Evolutionary conservation across 2,113 vertebrate species (phyloP), one percentile per base, ranked within the genome.

Genomic region (Poicephalus gulielmi): DNA sequence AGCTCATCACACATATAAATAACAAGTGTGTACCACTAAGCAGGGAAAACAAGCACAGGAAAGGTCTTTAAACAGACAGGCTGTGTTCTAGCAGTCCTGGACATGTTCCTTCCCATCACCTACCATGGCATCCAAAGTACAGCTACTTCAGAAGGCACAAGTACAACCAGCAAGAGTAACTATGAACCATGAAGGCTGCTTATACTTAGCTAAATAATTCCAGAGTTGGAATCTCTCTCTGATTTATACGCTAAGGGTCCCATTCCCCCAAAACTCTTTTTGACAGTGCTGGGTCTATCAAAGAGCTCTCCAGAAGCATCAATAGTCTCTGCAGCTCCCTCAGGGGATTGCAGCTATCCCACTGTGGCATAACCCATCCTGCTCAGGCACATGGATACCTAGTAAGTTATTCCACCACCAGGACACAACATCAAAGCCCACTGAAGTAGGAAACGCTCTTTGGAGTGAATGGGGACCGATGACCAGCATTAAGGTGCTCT

Each of bases 401-500:
- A 4, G 23, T 1, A 10, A 17, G 50, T 4, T 9, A 8, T 3
- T 43, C 62, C 77, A 7, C 33, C 3, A 10, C 8, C 47, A 17
- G 2, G 0, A 10, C 66, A 17, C 37, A 10, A 1, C 33, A 55
- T 18, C 35, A 7, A 57, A 28, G 55, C 30, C 30, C 30, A 2
- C 24, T 10, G 18, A 2, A 7, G 30, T 0, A 15, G 64, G 60
- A 49, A 0, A 4, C 0, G 13, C 33, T 46, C 63, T 17, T 27
- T 8, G 9, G n/a, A 81, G 62, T 28, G 9, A 11, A 31, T 1
- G 1, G 33, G 30, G 46, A 13, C 6, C 0, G 0, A 13, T 0
- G n/a, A 47, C 0, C 3, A 57, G 24, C 0, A 0, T 10, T 18
- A 22, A 33, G 47, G 31, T 17, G 83, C 86, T 27, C n/a, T 8